Percentiles rank a stretch among this genome's conserved stretches.
Conservation (phyloP, 2,113 vertebrate genomes). For the Gadus macrocephalus region DNA sequence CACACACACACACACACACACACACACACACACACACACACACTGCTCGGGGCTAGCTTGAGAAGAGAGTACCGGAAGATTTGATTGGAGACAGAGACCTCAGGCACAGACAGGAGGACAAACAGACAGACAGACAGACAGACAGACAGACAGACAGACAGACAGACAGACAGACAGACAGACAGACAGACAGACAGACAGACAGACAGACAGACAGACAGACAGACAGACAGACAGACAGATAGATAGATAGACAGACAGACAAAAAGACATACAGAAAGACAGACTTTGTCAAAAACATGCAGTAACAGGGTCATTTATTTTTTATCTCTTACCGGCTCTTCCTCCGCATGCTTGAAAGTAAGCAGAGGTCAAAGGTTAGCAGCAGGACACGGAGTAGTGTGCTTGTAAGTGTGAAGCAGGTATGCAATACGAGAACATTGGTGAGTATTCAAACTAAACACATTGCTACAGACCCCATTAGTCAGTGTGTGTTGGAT, state of each 20-base stretch:
- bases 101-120: background rate
- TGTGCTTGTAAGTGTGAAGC: background rate
- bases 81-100: background rate
- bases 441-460: no score
- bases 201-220: conserved; percentile 6
- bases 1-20: no score
- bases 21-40: no score
- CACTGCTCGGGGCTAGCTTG: no score
- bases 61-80: no score
- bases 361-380: conserved; percentile 71
- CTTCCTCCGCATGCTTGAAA: conserved; percentile 94
- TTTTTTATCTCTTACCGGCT: conserved; percentile 84
- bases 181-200: conserved; percentile 53
- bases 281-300: conserved; percentile 15
- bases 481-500: no score
- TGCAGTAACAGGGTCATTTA: conserved; percentile 20
- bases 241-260: conserved; percentile 58
- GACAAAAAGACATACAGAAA: conserved; percentile 35
- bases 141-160: conserved; percentile 12
- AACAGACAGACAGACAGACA: background rate
- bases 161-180: conserved; percentile 46
- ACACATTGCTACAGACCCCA: no score
- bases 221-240: conserved; percentile 42
- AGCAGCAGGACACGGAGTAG: conserved; percentile 42
- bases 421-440: background rate